These are phyloP conservation scores for Phylloscopus trochilus DNA, from an alignment of 2,113 vertebrate species.

Conservation along the genomic window DNA sequence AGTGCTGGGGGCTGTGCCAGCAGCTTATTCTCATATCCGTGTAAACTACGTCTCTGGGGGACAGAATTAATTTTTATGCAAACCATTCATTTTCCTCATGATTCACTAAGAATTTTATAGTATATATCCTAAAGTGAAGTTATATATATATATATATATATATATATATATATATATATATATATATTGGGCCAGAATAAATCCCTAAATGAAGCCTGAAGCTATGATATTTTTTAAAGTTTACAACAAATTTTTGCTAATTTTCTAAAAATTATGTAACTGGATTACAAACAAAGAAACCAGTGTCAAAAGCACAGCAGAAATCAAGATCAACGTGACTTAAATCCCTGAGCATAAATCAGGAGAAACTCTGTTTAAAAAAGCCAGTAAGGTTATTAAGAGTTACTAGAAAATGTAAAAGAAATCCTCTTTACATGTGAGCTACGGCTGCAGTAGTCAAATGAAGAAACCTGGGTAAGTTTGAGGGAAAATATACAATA, in stretches of 20 bases:
- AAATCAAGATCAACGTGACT: background rate
- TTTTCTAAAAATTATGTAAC: background rate
- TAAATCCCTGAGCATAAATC: background rate
- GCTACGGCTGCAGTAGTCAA: background rate
- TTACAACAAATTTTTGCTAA: background rate
- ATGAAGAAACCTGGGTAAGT: background rate
- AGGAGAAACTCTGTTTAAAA: background rate
- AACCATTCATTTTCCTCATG: background rate
- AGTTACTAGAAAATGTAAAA: background rate
- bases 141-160: no score
- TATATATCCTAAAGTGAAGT: background rate
- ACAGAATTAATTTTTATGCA: conserved; percentile 4
- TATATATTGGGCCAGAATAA: background rate
- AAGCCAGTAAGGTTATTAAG: background rate
- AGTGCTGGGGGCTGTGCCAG: background rate
- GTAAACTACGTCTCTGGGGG: background rate
- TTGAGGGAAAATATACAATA: background rate
- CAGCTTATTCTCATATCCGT: background rate
- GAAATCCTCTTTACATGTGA: background rate
- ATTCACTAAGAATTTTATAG: background rate
- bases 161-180: no score
- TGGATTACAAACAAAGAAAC: background rate
- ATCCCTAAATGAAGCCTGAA: background rate
- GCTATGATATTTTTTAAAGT: background rate
- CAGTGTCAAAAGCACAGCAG: background rate